Evolutionary conservation across 92 coral and sea anemone genomes (phyloP), one percentile per base, ranked within the genome.

Genomic region (Umimayanthus chanpuru): DNA sequence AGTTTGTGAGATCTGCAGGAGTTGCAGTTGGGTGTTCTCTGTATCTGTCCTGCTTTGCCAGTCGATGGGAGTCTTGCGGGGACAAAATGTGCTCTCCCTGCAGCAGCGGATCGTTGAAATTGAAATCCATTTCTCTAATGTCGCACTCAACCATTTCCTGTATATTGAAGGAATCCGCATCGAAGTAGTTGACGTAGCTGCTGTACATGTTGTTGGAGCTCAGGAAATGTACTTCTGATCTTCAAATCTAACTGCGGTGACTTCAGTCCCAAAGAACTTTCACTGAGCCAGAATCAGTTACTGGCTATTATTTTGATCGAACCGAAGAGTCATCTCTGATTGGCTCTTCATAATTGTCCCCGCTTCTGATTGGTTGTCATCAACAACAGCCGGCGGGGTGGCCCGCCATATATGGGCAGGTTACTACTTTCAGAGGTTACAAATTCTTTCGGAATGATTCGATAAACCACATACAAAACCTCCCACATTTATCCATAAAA

Each of bases 351-450:
- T 68, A 75, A 85, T 93, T 96, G 92, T 91, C 85, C 95, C 91
- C 82, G 58, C 44, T 44, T 56, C 86, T 88, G 89, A 97, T 97
- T 97, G 99, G 99, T 90, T 83, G 95, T 93, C 85, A 90, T 90
- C 94, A 91, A 97, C 93, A 95, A 97, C 99, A 95, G 91, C 96
- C 88, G 90, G 94, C 92, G 82, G 89, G 90, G 94, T 94, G 84
- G 87, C 88, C 72, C 66, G 88, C 99, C 99, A 92, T 87, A 94
- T 94, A 97, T 91, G 99, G 99, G 92, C 94, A 93, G 86, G 96
- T 97, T 97, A 97, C 99, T 97, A 97, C 99, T 95, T 97, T 97
- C 92, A 90, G 98, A 90, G 77, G 95, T 94, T 95, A 94, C 97
- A 92, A 94, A 97, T 93, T 94, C 92, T 90, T 94, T 92, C 95